A percentile compares a stretch with the other conserved stretches of the same genome.
Conservation (phyloP, 2,113 vertebrate genomes). For the Lepisosteus osseus region DNA sequence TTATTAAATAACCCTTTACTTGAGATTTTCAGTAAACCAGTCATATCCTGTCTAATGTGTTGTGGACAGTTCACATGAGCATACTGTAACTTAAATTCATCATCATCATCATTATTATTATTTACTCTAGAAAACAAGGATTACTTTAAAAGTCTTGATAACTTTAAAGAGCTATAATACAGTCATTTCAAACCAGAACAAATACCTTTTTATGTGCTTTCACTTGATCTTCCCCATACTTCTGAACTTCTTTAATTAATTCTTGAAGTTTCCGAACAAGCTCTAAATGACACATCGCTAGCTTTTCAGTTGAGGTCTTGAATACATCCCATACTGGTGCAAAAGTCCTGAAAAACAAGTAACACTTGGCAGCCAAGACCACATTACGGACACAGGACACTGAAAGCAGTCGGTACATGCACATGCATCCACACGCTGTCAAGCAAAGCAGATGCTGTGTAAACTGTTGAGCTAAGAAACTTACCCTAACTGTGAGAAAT, state of each 20-base stretch:
- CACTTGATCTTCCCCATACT: constrained; percentile 93
- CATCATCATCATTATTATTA: too few species aligned
- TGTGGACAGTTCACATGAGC: too few species aligned
- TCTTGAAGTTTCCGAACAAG: constrained; percentile 91
- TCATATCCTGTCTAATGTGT: too few species aligned
- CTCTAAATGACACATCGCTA: constrained; percentile 91
- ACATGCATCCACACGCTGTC: neutral
- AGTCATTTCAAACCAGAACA: neutral
- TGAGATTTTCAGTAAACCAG: too few species aligned
- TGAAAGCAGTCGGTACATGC: neutral
- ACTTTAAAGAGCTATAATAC: too few species aligned
- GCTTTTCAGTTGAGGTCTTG: constrained; percentile 90
- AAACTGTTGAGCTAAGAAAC: constrained; percentile 35
- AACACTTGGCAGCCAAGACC: neutral
- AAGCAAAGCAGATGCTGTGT: neutral
- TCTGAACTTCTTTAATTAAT: constrained; percentile 95
- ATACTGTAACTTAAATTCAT: too few species aligned
- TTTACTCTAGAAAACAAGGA: too few species aligned
- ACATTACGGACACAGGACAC: neutral
- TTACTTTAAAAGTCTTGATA: too few species aligned
- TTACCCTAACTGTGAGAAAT: constrained; percentile 94
- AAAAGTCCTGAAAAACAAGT: constrained; percentile 77
- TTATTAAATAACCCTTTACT: too few species aligned
- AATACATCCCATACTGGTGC: constrained; percentile 95
- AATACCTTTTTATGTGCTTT: constrained; percentile 94